Conservation (phyloP, 2,113 vertebrate genomes). For the Percina caprodes region DNA sequence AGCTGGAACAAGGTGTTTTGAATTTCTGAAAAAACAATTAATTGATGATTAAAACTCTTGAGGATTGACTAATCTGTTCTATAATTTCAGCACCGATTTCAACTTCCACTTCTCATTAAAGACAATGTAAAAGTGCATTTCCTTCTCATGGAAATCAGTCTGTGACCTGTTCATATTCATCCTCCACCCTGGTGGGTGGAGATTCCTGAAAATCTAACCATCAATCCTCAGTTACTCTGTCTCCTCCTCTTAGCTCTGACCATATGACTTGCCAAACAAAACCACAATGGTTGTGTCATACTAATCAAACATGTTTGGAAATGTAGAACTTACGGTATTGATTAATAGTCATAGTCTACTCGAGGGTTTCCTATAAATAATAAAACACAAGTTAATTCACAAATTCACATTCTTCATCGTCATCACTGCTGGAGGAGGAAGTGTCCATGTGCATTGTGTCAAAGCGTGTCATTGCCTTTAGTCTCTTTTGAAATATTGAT, state of each 20-base stretch:
- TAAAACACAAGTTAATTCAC: constrained; percentile 9
- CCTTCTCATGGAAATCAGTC: not conserved
- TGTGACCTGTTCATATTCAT: constrained; percentile 2
- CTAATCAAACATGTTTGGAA: not conserved
- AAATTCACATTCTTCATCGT: not conserved
- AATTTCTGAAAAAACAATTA: not conserved
- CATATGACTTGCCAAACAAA: constrained; percentile 7
- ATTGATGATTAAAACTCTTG: not conserved
- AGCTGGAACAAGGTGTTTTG: not conserved
- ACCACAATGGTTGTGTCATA: constrained; percentile 21
- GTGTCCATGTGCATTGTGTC: constrained; percentile 49
- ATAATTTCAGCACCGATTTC: not conserved
- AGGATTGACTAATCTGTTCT: not conserved
- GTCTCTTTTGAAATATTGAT: constrained; percentile 69
- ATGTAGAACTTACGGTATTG: constrained; percentile 16
- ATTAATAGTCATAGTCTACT: not conserved
- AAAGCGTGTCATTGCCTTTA: constrained; percentile 53
- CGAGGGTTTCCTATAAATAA: constrained; percentile 5
- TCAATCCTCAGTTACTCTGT: not conserved
- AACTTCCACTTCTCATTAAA: not conserved
- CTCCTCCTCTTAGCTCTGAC: constrained; percentile 5
- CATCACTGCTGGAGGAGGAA: constrained; percentile 8
- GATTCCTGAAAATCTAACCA: constrained; percentile 31
- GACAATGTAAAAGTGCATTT: not conserved
- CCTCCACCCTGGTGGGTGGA: not conserved